phyloP scores from a whole-genome alignment of 2,113 vertebrate species.

The Gobiocypris rarus region DNA sequence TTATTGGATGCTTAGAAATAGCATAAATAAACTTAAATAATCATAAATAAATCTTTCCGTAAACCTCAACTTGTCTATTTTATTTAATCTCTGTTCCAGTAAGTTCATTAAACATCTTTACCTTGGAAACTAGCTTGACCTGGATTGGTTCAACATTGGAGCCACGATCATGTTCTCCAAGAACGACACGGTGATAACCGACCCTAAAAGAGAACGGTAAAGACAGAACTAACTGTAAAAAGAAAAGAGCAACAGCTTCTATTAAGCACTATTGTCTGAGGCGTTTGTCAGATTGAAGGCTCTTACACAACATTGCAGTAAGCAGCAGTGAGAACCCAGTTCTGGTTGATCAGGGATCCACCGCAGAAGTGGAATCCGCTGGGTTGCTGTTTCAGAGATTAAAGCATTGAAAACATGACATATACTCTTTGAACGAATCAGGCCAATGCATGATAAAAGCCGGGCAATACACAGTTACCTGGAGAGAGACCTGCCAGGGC shows the following conservation, averaged over 20 bases:
- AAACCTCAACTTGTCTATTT: too few relatives aligned
- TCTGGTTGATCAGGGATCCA: conserved; percentile 72
- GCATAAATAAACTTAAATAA: too few relatives aligned
- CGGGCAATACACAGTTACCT: neutral
- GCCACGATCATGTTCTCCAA: conserved; percentile 75
- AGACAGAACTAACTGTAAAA: neutral
- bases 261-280: neutral
- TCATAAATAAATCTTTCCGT: too few relatives aligned
- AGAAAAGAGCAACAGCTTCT: neutral
- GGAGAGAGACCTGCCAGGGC: conserved; percentile 6
- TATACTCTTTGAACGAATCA: neutral
- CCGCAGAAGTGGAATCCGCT: conserved; percentile 76
- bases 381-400: conserved; percentile 55
- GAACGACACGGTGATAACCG: conserved; percentile 68
- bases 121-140: conserved; percentile 71
- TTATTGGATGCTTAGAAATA: too few relatives aligned
- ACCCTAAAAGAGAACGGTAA: neutral
- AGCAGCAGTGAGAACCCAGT: conserved; percentile 76
- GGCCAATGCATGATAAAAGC: neutral
- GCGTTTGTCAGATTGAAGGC: conserved; percentile 7
- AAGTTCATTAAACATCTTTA: conserved; percentile 38
- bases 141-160: conserved; percentile 61
- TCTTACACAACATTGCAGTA: conserved; percentile 71
- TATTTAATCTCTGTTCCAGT: too few relatives aligned
- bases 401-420: neutral